Base-by-base conservation (phyloP, 2,797 vertebrate genomes). In the Loris lydekkerianus region DNA sequence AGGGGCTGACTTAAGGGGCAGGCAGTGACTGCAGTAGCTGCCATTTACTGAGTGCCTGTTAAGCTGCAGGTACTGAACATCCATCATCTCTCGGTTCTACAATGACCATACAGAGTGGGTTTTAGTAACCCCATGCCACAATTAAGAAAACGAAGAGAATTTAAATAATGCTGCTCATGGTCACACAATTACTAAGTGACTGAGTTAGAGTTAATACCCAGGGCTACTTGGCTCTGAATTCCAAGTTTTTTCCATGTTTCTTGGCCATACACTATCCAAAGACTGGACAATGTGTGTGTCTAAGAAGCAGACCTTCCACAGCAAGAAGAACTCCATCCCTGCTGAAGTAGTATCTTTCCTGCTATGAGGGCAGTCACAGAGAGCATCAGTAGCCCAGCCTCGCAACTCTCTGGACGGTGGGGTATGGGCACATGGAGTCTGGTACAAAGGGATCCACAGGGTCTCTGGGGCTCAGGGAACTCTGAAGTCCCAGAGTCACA, bases 381-480 rank as follows among this genome's bases (percentile, higher is more conserved):
- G 20, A 18, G 25, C 0, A 2, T 2, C 15, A 21, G 21, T 13
- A 14, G 70, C 58, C 46, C 13, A 5, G 10, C 63, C 78, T n/a
- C 2, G 1, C 9, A 7, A 53, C 27, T 9, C 27, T 9, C 21
- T 69, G 3, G 29, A 40, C 37, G 4, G 8, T 15, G 14, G 65
- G 21, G 40, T 31, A 56, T n/a, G 43, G 8, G 37, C 31, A 63
- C 0, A 0, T 56, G 34, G 20, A 27, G 18, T 10, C 18, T 5
- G 5, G 6, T 25, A 56, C 29, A 78, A 56, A 87, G 58, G 23
- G 21, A 56, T 40, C 60, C 60, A 13, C 5, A 27, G 37, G 27
- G 25, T 20, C 0, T 23, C 60, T n/a, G 76, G 60, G 46, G 31
- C 61, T 94, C 7, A 0, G 27, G 40, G 21, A 5, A 10, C 76